These are phyloP conservation scores for Tachystola acroxantha DNA, from an alignment of 2,888 invertebrate genomes.

Conservation along the genomic window DNA sequence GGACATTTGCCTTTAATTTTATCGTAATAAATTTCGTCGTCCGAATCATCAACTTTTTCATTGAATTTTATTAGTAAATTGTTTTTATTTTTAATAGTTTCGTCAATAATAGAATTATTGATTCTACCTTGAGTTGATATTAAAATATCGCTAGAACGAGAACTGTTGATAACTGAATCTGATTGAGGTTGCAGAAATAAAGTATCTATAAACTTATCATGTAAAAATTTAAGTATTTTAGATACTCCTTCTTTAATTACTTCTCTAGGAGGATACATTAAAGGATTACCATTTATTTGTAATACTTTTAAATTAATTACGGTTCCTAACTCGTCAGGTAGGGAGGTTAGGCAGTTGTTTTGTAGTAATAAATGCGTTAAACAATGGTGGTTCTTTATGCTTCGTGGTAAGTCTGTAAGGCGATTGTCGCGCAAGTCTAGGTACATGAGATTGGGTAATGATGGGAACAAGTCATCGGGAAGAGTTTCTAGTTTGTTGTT, in stretches of 20 bases:
- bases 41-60: slow-evolving; percentile 40
- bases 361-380: slow-evolving; percentile 81
- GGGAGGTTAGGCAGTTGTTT: slow-evolving; percentile 76
- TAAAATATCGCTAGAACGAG: slow-evolving; percentile 3
- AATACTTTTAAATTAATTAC: slow-evolving; percentile 78
- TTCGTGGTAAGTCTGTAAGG: slow-evolving; percentile 72
- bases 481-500: slow-evolving; percentile 74
- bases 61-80: slow-evolving; percentile 47
- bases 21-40: slow-evolving; percentile 31
- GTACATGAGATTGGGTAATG: slow-evolving; percentile 78
- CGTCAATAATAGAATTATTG: slow-evolving; percentile 59
- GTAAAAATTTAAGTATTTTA: slow-evolving; percentile 47
- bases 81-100: slow-evolving; percentile 30
- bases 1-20: slow-evolving; percentile 56
- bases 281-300: slow-evolving; percentile 80
- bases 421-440: slow-evolving; percentile 81
- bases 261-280: slow-evolving; percentile 75
- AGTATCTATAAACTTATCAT: slow-evolving; percentile 46
- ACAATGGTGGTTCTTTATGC: slow-evolving; percentile 74
- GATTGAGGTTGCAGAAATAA: slow-evolving; percentile 47
- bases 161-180: slow-evolving; percentile 36
- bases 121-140: slow-evolving; percentile 25
- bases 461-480: slow-evolving; percentile 78
- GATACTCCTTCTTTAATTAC: slow-evolving; percentile 72
- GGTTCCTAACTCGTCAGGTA: slow-evolving; percentile 82